Conservation (phyloP, 2,797 vertebrate species). For the Pantherophis vulpinus region DNA sequence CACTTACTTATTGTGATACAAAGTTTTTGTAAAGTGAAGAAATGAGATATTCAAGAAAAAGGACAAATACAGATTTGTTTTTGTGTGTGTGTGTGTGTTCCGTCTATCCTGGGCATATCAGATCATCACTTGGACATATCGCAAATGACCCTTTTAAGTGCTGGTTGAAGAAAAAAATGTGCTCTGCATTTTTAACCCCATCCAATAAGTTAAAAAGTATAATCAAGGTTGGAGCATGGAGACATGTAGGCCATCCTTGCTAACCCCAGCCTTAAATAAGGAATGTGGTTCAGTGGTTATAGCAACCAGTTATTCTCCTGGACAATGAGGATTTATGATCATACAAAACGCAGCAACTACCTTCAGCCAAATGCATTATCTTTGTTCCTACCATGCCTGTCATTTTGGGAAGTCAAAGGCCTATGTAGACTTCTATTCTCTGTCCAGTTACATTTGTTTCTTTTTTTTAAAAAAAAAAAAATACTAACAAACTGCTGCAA, state of each 20-base stretch:
- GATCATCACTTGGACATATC: not conserved
- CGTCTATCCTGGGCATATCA: not conserved
- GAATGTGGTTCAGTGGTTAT: not conserved
- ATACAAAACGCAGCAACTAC: not conserved
- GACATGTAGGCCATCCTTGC: not conserved
- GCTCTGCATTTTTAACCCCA: not conserved
- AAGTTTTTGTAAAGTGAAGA: not conserved
- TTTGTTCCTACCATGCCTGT: not conserved
- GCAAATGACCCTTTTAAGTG: not conserved
- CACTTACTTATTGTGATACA: not conserved
- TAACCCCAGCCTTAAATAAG: not conserved
- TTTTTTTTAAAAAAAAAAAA: not conserved
- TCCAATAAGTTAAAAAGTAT: not conserved
- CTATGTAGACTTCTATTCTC: not conserved
- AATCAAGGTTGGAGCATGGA: not conserved
- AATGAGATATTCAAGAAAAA: not conserved
- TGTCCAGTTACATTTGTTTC: not conserved
- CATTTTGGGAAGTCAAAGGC: not conserved
- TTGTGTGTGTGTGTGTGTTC: not conserved
- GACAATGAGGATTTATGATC: not conserved
- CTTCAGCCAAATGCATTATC: not conserved
- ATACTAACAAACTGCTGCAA: not conserved
- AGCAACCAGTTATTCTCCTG: not conserved
- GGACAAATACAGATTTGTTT: not conserved
- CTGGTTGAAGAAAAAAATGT: not conserved